These are phyloP conservation scores for Scaptomyza montana DNA, from an alignment of 1,140 invertebrate species.

Conservation along the genomic window DNA sequence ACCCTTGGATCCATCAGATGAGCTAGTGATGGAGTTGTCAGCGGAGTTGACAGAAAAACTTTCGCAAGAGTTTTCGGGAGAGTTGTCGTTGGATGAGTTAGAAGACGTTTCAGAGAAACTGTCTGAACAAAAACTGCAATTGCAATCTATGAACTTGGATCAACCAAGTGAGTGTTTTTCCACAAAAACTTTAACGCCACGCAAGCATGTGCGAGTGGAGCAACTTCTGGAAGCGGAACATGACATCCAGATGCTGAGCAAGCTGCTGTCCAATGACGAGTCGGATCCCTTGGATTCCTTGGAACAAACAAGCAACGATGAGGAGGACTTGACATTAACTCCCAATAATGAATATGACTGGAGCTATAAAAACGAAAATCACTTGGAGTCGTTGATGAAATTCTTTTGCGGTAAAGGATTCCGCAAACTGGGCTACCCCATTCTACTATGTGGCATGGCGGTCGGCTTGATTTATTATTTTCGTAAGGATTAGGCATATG, in stretches of 20 bases:
- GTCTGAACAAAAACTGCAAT: background rate
- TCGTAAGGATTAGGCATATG: conserved; percentile 53
- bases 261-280: conserved; percentile 22
- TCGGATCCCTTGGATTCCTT: conserved; percentile 1
- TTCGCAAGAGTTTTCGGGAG: background rate
- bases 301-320: background rate
- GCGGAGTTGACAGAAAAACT: background rate
- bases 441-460: conserved; percentile 61
- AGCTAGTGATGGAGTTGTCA: background rate
- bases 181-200: background rate
- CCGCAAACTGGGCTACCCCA: conserved; percentile 44
- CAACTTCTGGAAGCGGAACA: conserved; percentile 44
- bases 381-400: conserved; percentile 32
- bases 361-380: background rate
- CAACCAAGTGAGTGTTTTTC: background rate
- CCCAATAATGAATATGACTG: background rate
- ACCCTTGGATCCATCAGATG: background rate
- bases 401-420: conserved; percentile 18
- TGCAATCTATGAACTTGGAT: background rate
- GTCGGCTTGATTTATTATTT: conserved; percentile 56
- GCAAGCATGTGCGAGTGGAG: conserved; percentile 49
- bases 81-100: background rate
- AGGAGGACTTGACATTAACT: background rate
- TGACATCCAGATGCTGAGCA: conserved; percentile 51
- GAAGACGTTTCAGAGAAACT: no score